Evolutionary conservation across 1,140 invertebrate genomes (phyloP), one percentile per base, ranked within the genome.

Genomic region (Diachasmimorpha longicaudata): DNA sequence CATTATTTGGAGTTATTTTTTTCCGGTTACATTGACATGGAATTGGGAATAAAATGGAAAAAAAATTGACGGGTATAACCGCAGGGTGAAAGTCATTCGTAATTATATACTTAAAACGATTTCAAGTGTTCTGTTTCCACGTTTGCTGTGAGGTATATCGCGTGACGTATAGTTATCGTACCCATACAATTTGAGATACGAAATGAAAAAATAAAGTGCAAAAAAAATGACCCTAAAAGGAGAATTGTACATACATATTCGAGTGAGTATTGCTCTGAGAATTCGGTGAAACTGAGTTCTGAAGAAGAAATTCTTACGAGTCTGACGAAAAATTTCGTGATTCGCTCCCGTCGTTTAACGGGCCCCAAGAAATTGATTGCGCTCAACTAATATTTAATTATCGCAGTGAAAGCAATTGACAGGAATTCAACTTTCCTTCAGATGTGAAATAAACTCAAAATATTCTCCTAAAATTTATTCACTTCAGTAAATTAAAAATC

Each of bases 251-350:
- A 58, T 21, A 58, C 19, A 63, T 63, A 63, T 25, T 63, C 58
- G 23, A 25, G 19, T 63, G 19, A 52, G 21, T 63, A 63, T 63
- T 63, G 23, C 21, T 63, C 58, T 31, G 23, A 63, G 58, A 63
- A 63, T 63, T 63, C 21, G 58, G 23, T 13, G 23, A 25, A 63
- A 63, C 19, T 63, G 58, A 63, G 55, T 36, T 14, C 39, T 11
- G 31, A 21, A 55, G 70, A 72, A 52, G 79, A 79, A 79, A 81
- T 79, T 42, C 39, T 42, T 42, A 42, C 39, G 39, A 13, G 13
- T 42, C 13, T 42, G 2, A 31, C 31, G 31, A 31, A 31, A 31
- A 31, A 31, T 31, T 31, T 31, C 31, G 31, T 31, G 31, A 31
- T 31, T 31, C 31, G 6, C 31, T 31, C 31, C 31, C 2, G 31